Conservation (phyloP, 1,140 invertebrate genomes). For the Sipha flava region DNA sequence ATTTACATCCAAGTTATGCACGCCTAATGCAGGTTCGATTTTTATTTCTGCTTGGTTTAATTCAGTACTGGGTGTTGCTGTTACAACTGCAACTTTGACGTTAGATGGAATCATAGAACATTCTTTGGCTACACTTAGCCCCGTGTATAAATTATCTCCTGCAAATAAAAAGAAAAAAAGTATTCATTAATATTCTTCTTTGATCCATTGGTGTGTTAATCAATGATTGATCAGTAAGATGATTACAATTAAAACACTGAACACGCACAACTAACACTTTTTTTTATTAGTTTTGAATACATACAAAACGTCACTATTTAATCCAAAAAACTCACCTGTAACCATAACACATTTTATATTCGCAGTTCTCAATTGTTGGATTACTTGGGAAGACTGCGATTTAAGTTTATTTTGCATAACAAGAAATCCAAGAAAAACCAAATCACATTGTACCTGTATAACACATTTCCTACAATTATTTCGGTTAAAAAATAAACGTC, state of each 20-base stretch:
- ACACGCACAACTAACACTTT: too few species aligned
- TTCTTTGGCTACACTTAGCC: slow-evolving; percentile 79
- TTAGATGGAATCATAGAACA: slow-evolving; percentile 70
- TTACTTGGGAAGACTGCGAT: slow-evolving; percentile 68
- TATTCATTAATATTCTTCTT: slow-evolving; percentile 21
- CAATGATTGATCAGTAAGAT: too few species aligned
- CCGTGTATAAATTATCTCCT: slow-evolving; percentile 88
- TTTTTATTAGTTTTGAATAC: too few species aligned
- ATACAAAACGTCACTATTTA: too few species aligned
- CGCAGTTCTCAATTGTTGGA: slow-evolving; percentile 62
- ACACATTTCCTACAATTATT: not conserved
- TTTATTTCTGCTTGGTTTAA: not conserved
- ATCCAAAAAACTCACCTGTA: slow-evolving; percentile 55
- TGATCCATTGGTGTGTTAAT: too few species aligned
- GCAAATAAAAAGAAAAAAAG: slow-evolving; percentile 37
- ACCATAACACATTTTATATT: slow-evolving; percentile 84
- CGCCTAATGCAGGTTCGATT: not conserved
- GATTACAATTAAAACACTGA: too few species aligned
- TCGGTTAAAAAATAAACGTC: slow-evolving; percentile 44
- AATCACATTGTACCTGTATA: slow-evolving; percentile 52
- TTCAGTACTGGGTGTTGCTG: not conserved
- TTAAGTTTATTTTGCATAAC: slow-evolving; percentile 86
- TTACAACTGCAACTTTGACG: not conserved
- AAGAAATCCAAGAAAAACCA: slow-evolving; percentile 75
- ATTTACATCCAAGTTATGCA: not conserved